Evolutionary conservation across 2,797 vertebrate genomes (phyloP), one percentile per base, ranked within the genome.

Genomic region (Rhodeus uyekii): DNA sequence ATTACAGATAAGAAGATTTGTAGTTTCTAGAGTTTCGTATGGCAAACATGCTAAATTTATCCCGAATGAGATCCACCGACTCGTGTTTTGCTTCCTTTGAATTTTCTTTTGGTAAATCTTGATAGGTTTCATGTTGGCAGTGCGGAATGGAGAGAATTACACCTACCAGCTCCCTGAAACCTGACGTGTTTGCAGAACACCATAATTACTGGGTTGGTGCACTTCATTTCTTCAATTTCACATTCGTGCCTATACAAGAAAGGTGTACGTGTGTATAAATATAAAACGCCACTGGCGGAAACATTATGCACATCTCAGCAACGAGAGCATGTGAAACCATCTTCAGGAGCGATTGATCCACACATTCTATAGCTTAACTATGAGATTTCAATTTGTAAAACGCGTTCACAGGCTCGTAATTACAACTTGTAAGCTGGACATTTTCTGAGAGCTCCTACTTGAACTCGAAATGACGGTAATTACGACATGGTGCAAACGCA

Each of bases 1-100:
- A 88, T 88, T 86, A 88, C 13, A 84, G 78, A 89, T 88, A 87
- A 87, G 82, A 61, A 83, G 83, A 86, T 89, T 87, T 87, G 77
- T 58, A 46, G 60, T 84, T 80, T 82, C 76, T 76, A 27, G 64
- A 72, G 53, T 64, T 74, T 81, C 61, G 32, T 29, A 64, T 60
- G 64, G 64, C 72, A 80, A 88, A 84, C 50, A 64, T 42, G 22
- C 69, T 76, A 60, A 58, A 84, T 84, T 82, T 82, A 81, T 84
- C 63, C 74, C 76, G 32, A 75, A 78, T 81, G 69, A 77, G 86
- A 84, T 83, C 46, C 60, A 55, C 27, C 58, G 42, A 85, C 60
- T 82, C 34, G 53, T 82, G 63, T 81, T 67, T 38, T 36, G 46
- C 22, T 74, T 60, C 61, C 68, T 79, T 65, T 86, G 68, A 76